Evolutionary conservation across 2,113 vertebrate species (phyloP).

Genomic region (Elachura formosa): DNA sequence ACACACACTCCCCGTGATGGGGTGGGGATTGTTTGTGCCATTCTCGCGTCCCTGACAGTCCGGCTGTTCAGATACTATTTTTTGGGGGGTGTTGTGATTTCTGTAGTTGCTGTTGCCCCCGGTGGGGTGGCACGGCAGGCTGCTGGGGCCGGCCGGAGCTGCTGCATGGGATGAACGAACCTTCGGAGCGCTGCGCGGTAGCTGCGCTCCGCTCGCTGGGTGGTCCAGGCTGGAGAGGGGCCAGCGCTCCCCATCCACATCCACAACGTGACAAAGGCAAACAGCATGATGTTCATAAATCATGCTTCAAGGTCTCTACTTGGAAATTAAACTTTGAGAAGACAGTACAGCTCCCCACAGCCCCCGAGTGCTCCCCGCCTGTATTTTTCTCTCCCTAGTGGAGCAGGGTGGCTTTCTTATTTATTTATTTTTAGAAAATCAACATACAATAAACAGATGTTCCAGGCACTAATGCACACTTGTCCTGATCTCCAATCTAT

Average conservation of each 20-base stretch:
- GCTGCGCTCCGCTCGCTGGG: slow-evolving; percentile 63
- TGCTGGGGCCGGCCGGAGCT: slow-evolving; percentile 19
- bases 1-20: slow-evolving; percentile 22
- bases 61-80: not conserved
- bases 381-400: not conserved
- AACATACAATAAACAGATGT: slow-evolving; percentile 58
- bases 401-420: not conserved
- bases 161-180: slow-evolving; percentile 46
- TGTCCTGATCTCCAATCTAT: slow-evolving; percentile 80
- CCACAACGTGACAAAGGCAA: slow-evolving; percentile 71
- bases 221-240: slow-evolving; percentile 70
- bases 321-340: slow-evolving; percentile 40
- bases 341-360: not conserved
- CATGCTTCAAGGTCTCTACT: slow-evolving; percentile 33
- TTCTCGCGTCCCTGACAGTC: slow-evolving; percentile 26
- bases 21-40: slow-evolving; percentile 52
- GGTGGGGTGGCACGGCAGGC: slow-evolving; percentile 28
- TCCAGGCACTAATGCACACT: slow-evolving; percentile 68
- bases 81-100: rapidly evolving
- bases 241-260: slow-evolving; percentile 44
- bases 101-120: not conserved
- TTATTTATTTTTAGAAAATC: slow-evolving; percentile 30
- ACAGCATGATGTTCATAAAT: slow-evolving; percentile 71
- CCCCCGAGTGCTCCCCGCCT: not conserved
- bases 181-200: not conserved